Conservation (phyloP, 37 sponge, comb jelly and placozoan genomes). For the Cladorhizidae sp. region DNA sequence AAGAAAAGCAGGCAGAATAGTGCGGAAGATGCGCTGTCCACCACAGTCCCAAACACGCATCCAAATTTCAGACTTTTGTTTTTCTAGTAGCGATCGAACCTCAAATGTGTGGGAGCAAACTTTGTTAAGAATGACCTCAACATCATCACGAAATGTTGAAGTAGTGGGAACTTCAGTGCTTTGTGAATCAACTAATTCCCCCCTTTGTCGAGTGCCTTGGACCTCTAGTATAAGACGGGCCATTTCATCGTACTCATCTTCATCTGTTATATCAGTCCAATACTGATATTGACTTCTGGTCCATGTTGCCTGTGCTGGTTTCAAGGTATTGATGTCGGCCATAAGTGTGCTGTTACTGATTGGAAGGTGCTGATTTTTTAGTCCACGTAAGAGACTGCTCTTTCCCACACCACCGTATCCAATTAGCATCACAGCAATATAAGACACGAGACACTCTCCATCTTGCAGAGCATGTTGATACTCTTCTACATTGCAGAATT, state of each 20-base stretch:
- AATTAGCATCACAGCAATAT: slow-evolving; percentile 44
- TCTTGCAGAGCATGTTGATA: too few species aligned
- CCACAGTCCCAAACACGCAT: slow-evolving; percentile 72
- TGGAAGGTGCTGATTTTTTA: slow-evolving; percentile 12
- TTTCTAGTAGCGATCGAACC: too few species aligned
- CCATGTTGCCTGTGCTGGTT: neutral
- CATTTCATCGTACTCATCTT: slow-evolving; percentile 29
- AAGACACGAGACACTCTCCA: slow-evolving; percentile 26
- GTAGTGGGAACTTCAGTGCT: too few species aligned
- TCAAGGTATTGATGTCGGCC: slow-evolving; percentile 15
- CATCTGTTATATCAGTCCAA: slow-evolving; percentile 20
- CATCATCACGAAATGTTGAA: too few species aligned
- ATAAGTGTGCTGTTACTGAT: slow-evolving; percentile 13
- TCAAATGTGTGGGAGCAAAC: too few species aligned
- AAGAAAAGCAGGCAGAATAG: slow-evolving; percentile 51
- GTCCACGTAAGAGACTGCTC: slow-evolving; percentile 26
- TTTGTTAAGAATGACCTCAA: too few species aligned
- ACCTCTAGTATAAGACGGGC: slow-evolving; percentile 13
- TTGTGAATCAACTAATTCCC: too few species aligned
- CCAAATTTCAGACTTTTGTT: slow-evolving; percentile 4
- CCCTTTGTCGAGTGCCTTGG: neutral
- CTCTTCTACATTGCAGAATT: too few species aligned
- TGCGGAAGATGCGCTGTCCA: slow-evolving; percentile 56
- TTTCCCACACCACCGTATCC: slow-evolving; percentile 46
- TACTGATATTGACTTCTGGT: neutral